Evolutionary conservation across 2,888 invertebrate genomes (phyloP), one percentile per base, ranked within the genome.

Genomic region (Polyommatus icarus): DNA sequence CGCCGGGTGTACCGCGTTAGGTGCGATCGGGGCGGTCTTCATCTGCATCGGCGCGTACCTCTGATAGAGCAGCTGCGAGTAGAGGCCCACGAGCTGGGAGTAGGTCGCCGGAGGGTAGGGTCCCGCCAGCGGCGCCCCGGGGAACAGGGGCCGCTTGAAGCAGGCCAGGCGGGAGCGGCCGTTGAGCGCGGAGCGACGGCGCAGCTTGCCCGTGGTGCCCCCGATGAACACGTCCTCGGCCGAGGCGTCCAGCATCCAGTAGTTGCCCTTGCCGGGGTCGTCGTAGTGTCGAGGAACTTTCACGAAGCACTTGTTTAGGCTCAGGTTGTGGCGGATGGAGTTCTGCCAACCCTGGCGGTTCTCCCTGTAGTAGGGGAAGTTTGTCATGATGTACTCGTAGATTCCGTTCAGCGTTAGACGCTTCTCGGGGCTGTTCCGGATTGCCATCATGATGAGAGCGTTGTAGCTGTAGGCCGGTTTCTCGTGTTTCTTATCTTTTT

Each of bases 271-370:
- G 4, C 99, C 99, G 0, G 99, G 99, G 90, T 99, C 99, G 91
- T 99, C 99, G 93, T 99, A 99, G 87, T 99, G 99, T 0, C 99
- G 95, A 3, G 99, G 98, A 81, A 98, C 98, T 94, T 99, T 99
- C 81, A 99, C 98, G 90, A 99, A 99, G 89, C 99, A 99, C 95
- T 99, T 99, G 94, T 99, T 99, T 83, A 99, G 94, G 84, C 98
- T 98, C 7, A 99, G 95, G 91, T 99, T 99, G 94, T 99, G 99
- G 4, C 99, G 95, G 84, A 99, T 99, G 1, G 99, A 99, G 91
- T 99, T 99, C 91, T 99, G 99, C 99, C 99, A 99, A 67, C 99
- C 99, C 87, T 99, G 99, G 82, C 98, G 98, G 93, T 99, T 99
- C 90, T 99, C 98, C 75, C 98, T 95, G 92, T 99, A 99, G 93